Conservation (phyloP, 2,888 invertebrate genomes). For the Nephrotoma guestfalica region DNA sequence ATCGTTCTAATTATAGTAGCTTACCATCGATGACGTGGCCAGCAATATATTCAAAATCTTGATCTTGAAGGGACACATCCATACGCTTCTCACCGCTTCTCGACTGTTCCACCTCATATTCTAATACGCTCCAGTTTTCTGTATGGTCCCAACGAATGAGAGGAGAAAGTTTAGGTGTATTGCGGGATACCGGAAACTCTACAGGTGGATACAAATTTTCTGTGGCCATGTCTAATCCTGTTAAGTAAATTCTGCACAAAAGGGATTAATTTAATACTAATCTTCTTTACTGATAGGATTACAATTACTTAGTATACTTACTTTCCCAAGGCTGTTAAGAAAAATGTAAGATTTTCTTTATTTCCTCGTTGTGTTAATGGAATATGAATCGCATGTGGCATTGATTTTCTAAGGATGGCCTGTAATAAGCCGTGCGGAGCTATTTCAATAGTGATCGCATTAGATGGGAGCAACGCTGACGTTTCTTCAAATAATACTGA, state of each 20-base stretch:
- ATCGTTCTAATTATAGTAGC: background rate
- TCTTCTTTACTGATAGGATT: no score
- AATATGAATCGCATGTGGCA: constrained; percentile 38
- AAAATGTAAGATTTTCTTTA: constrained; percentile 30
- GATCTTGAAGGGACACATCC: constrained; percentile 45
- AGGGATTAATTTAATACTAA: background rate
- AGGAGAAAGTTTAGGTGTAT: constrained; percentile 73
- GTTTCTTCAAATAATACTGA: constrained; percentile 45
- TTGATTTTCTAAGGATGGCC: constrained; percentile 46
- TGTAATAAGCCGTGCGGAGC: constrained; percentile 56
- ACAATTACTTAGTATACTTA: constrained; percentile 20
- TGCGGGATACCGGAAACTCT: constrained; percentile 68
- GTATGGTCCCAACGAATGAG: constrained; percentile 81
- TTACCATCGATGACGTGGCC: constrained; percentile 78
- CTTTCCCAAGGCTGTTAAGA: constrained; percentile 34
- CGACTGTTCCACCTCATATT: constrained; percentile 50
- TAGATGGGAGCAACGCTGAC: constrained; percentile 41
- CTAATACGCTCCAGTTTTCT: constrained; percentile 58
- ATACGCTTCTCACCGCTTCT: constrained; percentile 44
- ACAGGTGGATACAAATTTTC: constrained; percentile 62
- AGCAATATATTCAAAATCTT: constrained; percentile 52
- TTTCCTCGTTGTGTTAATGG: constrained; percentile 44
- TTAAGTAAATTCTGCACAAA: constrained; percentile 52
- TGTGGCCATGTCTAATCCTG: constrained; percentile 60
- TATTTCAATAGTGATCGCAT: constrained; percentile 50